phyloP scores from a whole-genome alignment of 2,888 invertebrate species.

The Drosophila neonasuta region DNA sequence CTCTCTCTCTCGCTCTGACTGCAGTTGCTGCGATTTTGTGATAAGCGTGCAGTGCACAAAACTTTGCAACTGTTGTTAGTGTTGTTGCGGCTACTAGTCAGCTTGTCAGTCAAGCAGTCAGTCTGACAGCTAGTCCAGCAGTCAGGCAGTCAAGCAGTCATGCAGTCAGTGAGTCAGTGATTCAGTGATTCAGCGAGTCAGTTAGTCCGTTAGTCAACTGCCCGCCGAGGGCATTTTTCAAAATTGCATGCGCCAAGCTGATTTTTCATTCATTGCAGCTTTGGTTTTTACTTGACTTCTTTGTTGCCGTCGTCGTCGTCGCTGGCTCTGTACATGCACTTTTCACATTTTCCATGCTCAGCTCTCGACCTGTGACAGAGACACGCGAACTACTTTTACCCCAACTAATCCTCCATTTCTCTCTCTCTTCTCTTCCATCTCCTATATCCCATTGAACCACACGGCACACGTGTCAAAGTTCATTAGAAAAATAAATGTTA shows the following conservation, averaged over 20 bases:
- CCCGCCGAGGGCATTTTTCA: constrained; percentile 61
- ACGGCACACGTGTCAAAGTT: constrained; percentile 68
- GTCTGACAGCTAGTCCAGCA: constrained; percentile 17
- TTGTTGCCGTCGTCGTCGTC: constrained; percentile 21
- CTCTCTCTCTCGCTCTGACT: not conserved
- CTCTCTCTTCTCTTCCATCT: constrained; percentile 3
- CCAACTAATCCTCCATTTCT: too few species aligned
- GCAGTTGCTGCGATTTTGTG: constrained; percentile 49
- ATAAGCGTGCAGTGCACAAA: constrained; percentile 40
- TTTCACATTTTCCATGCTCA: constrained; percentile 52
- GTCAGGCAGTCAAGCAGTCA: constrained; percentile 3
- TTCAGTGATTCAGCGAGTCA: constrained; percentile 37
- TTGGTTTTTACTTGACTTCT: constrained; percentile 36
- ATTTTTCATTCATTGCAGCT: constrained; percentile 77
- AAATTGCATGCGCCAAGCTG: constrained; percentile 75
- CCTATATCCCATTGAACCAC: not conserved
- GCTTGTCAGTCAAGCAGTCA: constrained; percentile 46
- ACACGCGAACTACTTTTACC: constrained; percentile 52
- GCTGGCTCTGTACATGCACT: constrained; percentile 45
- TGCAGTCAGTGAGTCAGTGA: constrained; percentile 11
- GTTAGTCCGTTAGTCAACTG: constrained; percentile 47
- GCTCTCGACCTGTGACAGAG: constrained; percentile 64
- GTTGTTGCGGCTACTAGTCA: constrained; percentile 22
- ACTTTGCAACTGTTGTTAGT: constrained; percentile 24
- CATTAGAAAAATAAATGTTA: constrained; percentile 64